Evolutionary conservation across 2,888 invertebrate species (phyloP), one percentile per base, ranked within the genome.

Genomic region (Flexamia atlantica): DNA sequence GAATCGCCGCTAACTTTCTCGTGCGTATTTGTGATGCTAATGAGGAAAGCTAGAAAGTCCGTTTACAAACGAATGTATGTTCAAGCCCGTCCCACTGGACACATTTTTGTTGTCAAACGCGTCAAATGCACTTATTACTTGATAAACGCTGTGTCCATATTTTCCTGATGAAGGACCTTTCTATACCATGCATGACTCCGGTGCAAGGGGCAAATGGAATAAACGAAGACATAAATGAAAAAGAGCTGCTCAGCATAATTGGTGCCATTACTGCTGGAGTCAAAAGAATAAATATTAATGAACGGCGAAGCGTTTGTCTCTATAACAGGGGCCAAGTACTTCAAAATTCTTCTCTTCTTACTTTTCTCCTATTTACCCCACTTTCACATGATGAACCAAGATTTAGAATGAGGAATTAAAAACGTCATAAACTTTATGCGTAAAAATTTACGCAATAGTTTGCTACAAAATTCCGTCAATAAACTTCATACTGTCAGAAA

Each of bases 21-120:
- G 64, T 64, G 64, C 28, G 30, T 64, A 64, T 64, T 64, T 64
- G 64, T 28, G 64, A 64, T 64, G 64, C 64, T 64, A 64, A 64
- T 64, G 64, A 64, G 64, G 64, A 64, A 64, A 64, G 64, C 64
- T 64, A 64, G 64, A 64, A 64, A 64, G 64, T 64, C 17, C 64
- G 64, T 64, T 64, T 64, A 64, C 64, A 64, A 64, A 64, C 64
- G 30, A 64, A 64, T 25, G 25, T 28, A 64, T 64, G 64, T 28
- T 4, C 64, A 3, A 64, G 30, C 28, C 25, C 14, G 20, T 28
- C 30, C 28, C 7, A 17, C 30, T 25, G 12, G 17, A 28, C 28
- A 17, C 64, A 64, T 64, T 64, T 64, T 30, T 64, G 10, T n/a
- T 1, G 28, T 64, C 28, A 12, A 64, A 28, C 53, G 0, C n/a